A percentile compares a stretch with the other conserved stretches of the same genome.
phyloP scores from a whole-genome alignment of 2,888 invertebrate species.

The Drosophila greeni region DNA sequence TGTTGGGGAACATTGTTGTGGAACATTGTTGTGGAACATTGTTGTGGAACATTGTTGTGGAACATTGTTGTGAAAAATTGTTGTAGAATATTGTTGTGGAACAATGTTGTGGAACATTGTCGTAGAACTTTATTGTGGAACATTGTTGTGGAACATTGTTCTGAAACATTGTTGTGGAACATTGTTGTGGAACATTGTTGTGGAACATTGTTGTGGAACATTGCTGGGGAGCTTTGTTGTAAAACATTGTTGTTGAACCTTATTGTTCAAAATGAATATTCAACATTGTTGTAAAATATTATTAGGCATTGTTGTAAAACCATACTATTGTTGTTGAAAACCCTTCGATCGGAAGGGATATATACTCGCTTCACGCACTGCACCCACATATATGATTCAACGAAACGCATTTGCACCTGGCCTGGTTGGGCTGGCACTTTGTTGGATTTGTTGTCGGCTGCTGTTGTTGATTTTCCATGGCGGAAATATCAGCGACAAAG shows the following conservation, averaged over 20 bases:
- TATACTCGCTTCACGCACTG: constrained; percentile 9
- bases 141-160: not conserved
- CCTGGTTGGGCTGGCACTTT: constrained; percentile 45
- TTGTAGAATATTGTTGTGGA: not conserved
- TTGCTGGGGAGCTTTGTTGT: not conserved
- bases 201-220: not conserved
- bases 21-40: fast-evolving
- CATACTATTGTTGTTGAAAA: too few species aligned
- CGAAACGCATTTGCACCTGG: constrained; percentile 62
- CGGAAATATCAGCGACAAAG: constrained; percentile 73
- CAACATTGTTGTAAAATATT: not conserved
- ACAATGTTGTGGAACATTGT: not conserved
- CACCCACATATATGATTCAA: constrained; percentile 40
- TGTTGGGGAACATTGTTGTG: not conserved
- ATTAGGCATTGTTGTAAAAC: not conserved
- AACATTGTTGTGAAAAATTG: not conserved
- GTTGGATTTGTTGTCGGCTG: constrained; percentile 54
- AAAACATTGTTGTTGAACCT: not conserved
- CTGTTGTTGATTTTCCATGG: constrained; percentile 65
- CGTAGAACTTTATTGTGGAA: not conserved
- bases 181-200: not conserved
- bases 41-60: not conserved
- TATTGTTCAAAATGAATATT: not conserved
- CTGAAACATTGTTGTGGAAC: not conserved
- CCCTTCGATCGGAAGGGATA: not conserved